Conservation (phyloP, 1,140 invertebrate genomes). For the Neodiprion fabricii region DNA sequence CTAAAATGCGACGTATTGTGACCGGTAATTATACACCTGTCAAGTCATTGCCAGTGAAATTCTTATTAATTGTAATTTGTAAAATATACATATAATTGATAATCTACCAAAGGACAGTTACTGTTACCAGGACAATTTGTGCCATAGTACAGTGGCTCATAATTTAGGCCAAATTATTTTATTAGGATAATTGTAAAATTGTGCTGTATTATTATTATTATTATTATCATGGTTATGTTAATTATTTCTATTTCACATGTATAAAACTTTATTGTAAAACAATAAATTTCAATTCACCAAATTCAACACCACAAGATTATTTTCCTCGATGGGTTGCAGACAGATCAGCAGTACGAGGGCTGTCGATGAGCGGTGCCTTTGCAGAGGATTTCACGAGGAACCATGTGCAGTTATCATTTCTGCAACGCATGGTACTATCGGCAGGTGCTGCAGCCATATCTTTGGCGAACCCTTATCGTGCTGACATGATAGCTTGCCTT, state of each 20-base stretch:
- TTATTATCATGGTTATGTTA: not conserved
- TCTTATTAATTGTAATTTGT: not conserved
- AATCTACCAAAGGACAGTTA: conserved; percentile 40
- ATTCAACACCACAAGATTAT: conserved; percentile 20
- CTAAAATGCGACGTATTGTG: not conserved
- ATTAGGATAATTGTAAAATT: not conserved
- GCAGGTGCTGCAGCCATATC: conserved; percentile 81
- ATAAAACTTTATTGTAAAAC: conserved; percentile 7
- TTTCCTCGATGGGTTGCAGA: conserved; percentile 45
- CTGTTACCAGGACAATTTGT: conserved; percentile 30
- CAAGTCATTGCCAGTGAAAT: not conserved
- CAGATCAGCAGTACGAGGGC: conserved; percentile 30
- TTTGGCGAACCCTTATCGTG: conserved; percentile 74
- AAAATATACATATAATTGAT: not conserved
- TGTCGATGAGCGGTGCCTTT: conserved; percentile 48
- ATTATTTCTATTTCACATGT: conserved; percentile 1
- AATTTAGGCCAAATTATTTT: conserved; percentile 21
- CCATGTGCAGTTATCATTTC: conserved; percentile 73
- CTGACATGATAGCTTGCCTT: conserved; percentile 94
- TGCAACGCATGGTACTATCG: conserved; percentile 80
- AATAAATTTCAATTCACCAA: conserved; percentile 20
- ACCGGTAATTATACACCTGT: not conserved
- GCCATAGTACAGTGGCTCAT: conserved; percentile 20
- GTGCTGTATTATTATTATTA: too few species aligned
- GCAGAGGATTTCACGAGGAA: conserved; percentile 63